phyloP scores from a whole-genome alignment of 1,140 invertebrate genomes.

The Pachypsylla venusta region DNA sequence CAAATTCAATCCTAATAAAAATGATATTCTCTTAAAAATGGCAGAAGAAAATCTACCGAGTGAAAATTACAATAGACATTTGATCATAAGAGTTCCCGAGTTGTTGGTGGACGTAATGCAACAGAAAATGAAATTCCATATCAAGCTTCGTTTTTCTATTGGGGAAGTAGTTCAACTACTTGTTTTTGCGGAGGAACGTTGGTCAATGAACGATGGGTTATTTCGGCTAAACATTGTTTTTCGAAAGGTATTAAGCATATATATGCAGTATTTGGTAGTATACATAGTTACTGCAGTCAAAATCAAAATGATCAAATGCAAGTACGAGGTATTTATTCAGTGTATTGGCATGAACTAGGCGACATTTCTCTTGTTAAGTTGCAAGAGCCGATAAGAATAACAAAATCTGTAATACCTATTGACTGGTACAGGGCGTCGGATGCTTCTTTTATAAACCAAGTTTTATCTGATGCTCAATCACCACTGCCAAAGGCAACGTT shows the following conservation, averaged over 20 bases:
- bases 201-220: not conserved
- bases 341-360: not conserved
- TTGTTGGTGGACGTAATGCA: not conserved
- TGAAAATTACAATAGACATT: no score
- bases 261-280: not conserved
- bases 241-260: not conserved
- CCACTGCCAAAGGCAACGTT: conserved; percentile 41
- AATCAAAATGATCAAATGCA: not conserved
- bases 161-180: no score
- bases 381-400: conserved; percentile 44
- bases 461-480: conserved; percentile 46
- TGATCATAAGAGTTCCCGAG: no score
- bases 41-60: no score
- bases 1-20: no score
- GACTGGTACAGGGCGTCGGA: not conserved
- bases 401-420: conserved; percentile 48
- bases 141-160: not conserved
- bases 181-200: not conserved
- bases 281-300: not conserved
- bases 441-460: not conserved
- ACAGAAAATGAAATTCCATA: not conserved
- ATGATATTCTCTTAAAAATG: no score
- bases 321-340: not conserved
- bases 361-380: conserved; percentile 56
- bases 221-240: not conserved